Evolutionary conservation across 2,888 invertebrate genomes (phyloP), one percentile per base, ranked within the genome.

Genomic region (Oligia latruncula): DNA sequence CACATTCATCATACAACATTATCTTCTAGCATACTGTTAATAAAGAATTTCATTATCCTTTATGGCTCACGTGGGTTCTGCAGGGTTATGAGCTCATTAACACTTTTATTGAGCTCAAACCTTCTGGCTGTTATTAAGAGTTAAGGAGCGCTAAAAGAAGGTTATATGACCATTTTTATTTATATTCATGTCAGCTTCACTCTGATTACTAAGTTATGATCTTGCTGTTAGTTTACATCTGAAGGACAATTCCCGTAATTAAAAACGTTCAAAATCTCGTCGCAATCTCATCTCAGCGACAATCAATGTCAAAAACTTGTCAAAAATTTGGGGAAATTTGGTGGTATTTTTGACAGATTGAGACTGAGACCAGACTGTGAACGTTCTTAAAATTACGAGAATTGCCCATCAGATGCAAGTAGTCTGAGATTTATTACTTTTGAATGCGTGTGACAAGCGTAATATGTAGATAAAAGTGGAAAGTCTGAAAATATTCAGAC

Each of bases 21-120:
- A 65, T 65, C 17, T 80, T 75, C 76, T 80, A 71, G 65, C 78
- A 84, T 81, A 83, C 35, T 87, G 85, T 89, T 92, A 91, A 92
- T 92, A 93, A 91, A 90, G 89, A 91, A 90, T 93, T 93, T 94
- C 91, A 94, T 94, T 93, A 93, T 92, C 91, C 91, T 92, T 92
- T 93, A 94, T 90, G 91, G 83, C 68, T 78, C 84, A 90, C 91
- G 90, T 89, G 89, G 86, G 84, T 84, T 88, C 72, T 78, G 79
- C 64, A 81, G 64, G 77, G 77, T 90, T 89, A 90, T 87, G 87
- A 82, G 83, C 88, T 92, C 91, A 91, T 93, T 92, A 93, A 89
- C 89, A 88, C 89, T 90, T 93, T 92, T 92, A 92, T 92, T 90
- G 86, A 81, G 80, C 84, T 88, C 81, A 87, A 87, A 89, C 88